Evolutionary conservation across 2,888 invertebrate species (phyloP).

Genomic region (Hydropsyche betteni): DNA sequence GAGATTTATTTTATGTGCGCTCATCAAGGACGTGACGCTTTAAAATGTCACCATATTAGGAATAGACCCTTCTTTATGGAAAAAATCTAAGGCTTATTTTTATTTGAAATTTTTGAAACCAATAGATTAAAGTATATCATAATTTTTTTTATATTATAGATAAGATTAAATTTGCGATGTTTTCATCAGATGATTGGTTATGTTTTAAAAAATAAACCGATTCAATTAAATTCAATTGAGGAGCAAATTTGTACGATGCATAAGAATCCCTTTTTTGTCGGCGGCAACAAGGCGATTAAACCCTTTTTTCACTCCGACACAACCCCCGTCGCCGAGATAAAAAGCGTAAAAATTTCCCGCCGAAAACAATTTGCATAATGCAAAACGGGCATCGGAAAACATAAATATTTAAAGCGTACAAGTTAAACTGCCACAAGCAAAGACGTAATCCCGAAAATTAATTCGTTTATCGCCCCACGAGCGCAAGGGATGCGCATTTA

Average conservation of each 20-base stretch:
- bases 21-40: constrained; percentile 33
- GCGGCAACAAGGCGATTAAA: constrained; percentile 47
- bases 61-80: too few relatives aligned
- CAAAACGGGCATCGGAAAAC: constrained; percentile 39
- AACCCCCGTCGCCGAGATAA: constrained; percentile 43
- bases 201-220: too few relatives aligned
- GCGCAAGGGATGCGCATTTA: constrained; percentile 51
- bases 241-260: constrained; percentile 36
- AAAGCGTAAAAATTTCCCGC: constrained; percentile 37
- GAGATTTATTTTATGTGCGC: constrained; percentile 40
- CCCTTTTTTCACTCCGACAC: constrained; percentile 44
- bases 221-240: not conserved
- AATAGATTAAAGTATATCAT: too few relatives aligned
- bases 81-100: too few relatives aligned
- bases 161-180: not conserved
- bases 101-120: too few relatives aligned
- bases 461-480: constrained; percentile 51
- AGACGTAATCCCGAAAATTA: constrained; percentile 52
- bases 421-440: constrained; percentile 51
- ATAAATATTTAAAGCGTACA: constrained; percentile 52
- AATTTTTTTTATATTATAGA: too few relatives aligned
- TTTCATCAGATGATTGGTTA: not conserved
- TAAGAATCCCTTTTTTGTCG: constrained; percentile 30
- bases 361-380: constrained; percentile 48
- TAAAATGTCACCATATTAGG: too few relatives aligned